A percentile compares a stretch with the other conserved stretches of the same genome.
phyloP scores from a whole-genome alignment of 23 tunicate genomes.

The Oikopleura dioica region DNA sequence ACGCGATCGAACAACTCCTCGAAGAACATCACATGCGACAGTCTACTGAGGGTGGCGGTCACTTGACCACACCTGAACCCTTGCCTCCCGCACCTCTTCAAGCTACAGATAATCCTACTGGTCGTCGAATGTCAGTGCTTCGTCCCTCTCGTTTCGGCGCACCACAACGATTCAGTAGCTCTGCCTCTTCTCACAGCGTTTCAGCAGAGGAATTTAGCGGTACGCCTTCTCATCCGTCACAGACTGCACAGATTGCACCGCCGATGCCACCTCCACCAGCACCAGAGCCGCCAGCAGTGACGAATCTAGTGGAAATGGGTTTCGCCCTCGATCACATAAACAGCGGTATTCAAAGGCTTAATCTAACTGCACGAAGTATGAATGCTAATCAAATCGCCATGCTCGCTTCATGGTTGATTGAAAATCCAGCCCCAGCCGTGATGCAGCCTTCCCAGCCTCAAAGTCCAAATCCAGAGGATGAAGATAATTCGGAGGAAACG shows the following conservation, averaged over 20 bases:
- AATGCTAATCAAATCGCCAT: neutral
- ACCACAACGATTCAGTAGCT: too few species aligned
- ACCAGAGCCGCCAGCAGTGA: neutral
- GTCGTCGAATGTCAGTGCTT: neutral
- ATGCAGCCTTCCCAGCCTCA: neutral
- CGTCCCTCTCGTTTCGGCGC: neutral
- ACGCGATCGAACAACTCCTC: too few species aligned
- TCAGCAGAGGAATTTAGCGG: neutral
- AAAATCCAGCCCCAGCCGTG: neutral
- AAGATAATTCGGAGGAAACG: neutral
- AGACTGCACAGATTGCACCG: neutral
- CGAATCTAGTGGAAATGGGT: neutral
- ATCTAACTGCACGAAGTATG: neutral
- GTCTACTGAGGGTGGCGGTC: too few species aligned
- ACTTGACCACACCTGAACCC: too few species aligned
- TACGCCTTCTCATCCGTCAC: neutral
- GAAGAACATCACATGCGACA: too few species aligned
- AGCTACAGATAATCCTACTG: neutral
- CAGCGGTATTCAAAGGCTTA: neutral
- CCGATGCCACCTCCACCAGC: neutral
- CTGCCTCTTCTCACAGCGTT: neutral
- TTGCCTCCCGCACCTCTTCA: neutral
- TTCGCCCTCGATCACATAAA: neutral
- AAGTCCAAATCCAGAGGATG: neutral
- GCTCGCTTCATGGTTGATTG: slow-evolving; percentile 3